phyloP scores from a whole-genome alignment of 1,140 invertebrate genomes.

The Euschistus heros region DNA sequence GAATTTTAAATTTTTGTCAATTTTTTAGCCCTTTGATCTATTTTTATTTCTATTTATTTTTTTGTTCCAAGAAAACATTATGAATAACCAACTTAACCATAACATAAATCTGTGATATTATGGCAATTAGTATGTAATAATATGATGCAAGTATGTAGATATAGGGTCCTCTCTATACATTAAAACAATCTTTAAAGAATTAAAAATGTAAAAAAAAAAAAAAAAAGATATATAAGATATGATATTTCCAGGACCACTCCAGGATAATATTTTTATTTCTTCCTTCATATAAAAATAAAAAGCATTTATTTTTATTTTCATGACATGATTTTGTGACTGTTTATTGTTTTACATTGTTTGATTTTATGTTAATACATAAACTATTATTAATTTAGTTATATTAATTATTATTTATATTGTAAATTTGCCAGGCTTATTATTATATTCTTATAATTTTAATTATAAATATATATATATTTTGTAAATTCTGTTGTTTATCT shows the following conservation, averaged over 20 bases:
- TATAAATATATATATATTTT: slow-evolving; percentile 15
- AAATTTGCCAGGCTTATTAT: slow-evolving; percentile 16
- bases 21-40: slow-evolving; percentile 12
- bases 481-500: slow-evolving; percentile 24
- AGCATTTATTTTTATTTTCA: not conserved
- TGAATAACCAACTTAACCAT: slow-evolving; percentile 8
- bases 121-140: slow-evolving; percentile 24
- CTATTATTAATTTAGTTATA: slow-evolving; percentile 7
- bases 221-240: not conserved
- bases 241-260: slow-evolving; percentile 5
- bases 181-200: slow-evolving; percentile 3
- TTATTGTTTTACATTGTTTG: slow-evolving; percentile 14
- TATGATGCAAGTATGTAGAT: slow-evolving; percentile 11
- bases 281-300: not conserved
- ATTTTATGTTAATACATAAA: slow-evolving; percentile 10
- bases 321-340: slow-evolving; percentile 2
- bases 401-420: slow-evolving; percentile 20
- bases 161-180: slow-evolving; percentile 15
- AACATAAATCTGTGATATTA: slow-evolving; percentile 28
- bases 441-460: slow-evolving; percentile 9
- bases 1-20: not conserved
- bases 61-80: slow-evolving; percentile 6
- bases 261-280: not conserved
- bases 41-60: slow-evolving; percentile 2
- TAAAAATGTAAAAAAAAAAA: slow-evolving; percentile 10